These are phyloP conservation scores for Hycleus cichorii DNA, from an alignment of 1,140 invertebrate genomes.

Conservation along the genomic window DNA sequence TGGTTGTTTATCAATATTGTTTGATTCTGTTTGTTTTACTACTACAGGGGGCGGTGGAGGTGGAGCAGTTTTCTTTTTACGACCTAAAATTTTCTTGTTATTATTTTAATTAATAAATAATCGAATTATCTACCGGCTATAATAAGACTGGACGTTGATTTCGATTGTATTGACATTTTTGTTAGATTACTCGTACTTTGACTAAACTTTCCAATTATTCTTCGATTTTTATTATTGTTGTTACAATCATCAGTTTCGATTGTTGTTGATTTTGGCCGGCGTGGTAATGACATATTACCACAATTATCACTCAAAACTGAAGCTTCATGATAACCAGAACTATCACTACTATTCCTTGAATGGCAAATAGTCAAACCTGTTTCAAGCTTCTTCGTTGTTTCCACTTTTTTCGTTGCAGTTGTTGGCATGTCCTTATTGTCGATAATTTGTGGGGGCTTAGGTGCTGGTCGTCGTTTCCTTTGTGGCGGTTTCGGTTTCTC, in stretches of 20 bases:
- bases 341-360: slow-evolving; percentile 68
- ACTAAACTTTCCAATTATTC: slow-evolving; percentile 20
- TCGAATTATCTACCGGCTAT: slow-evolving; percentile 15
- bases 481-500: slow-evolving; percentile 45
- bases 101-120: slow-evolving; percentile 13
- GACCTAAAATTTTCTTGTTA: slow-evolving; percentile 26
- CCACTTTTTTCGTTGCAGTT: background rate
- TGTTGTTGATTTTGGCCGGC: slow-evolving; percentile 31
- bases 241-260: background rate
- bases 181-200: slow-evolving; percentile 34
- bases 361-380: slow-evolving; percentile 49
- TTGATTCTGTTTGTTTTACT: slow-evolving; percentile 23
- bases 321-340: slow-evolving; percentile 68
- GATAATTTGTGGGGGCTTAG: slow-evolving; percentile 46
- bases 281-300: slow-evolving; percentile 39
- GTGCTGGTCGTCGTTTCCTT: slow-evolving; percentile 52
- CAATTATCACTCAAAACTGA: slow-evolving; percentile 59
- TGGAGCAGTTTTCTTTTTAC: slow-evolving; percentile 41
- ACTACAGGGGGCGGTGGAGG: slow-evolving; percentile 33
- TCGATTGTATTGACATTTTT: slow-evolving; percentile 35
- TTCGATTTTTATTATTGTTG: slow-evolving; percentile 4
- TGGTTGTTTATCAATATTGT: background rate
- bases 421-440: background rate
- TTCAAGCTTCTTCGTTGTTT: slow-evolving; percentile 19
- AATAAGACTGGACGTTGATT: slow-evolving; percentile 37